phyloP scores from a whole-genome alignment of 2,888 invertebrate species.

The Harpalus rufipes region DNA sequence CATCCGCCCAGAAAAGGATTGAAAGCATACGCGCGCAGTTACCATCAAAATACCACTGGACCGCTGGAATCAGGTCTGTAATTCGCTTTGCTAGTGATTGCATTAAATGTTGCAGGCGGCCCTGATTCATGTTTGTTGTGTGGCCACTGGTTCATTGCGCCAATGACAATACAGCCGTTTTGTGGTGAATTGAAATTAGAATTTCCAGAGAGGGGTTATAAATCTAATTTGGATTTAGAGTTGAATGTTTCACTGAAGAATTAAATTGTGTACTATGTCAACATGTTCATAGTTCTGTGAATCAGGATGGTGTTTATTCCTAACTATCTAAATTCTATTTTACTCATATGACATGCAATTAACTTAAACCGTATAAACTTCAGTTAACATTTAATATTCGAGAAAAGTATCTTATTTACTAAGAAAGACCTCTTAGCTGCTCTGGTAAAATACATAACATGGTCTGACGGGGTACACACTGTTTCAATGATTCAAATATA shows the following conservation, averaged over 20 bases:
- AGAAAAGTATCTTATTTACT: no score
- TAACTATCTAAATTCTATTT: no score
- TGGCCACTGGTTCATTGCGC: slow-evolving; percentile 70
- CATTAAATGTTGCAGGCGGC: slow-evolving; percentile 70
- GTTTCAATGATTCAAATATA: no score
- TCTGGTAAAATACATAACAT: no score
- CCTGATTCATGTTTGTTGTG: slow-evolving; percentile 72
- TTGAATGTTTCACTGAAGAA: slow-evolving; percentile 16
- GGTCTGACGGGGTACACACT: no score
- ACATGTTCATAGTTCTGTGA: slow-evolving; percentile 5
- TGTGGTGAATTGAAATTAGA: slow-evolving; percentile 60
- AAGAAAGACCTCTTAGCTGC: no score
- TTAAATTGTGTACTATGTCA: slow-evolving; percentile 1
- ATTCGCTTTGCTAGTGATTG: slow-evolving; percentile 71
- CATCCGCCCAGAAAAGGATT: slow-evolving; percentile 68
- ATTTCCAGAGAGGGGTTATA: slow-evolving; percentile 36
- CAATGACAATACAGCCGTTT: slow-evolving; percentile 63
- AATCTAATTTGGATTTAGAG: slow-evolving; percentile 39
- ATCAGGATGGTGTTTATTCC: not conserved
- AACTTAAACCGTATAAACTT: not conserved
- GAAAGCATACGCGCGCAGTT: not conserved
- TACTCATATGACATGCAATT: not conserved
- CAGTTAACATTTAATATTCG: no score
- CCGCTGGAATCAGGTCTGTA: slow-evolving; percentile 70
- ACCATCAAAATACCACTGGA: slow-evolving; percentile 69